These are phyloP conservation scores for Eudasyphora cyanicolor DNA, from an alignment of 2,888 invertebrate species.

Conservation along the genomic window DNA sequence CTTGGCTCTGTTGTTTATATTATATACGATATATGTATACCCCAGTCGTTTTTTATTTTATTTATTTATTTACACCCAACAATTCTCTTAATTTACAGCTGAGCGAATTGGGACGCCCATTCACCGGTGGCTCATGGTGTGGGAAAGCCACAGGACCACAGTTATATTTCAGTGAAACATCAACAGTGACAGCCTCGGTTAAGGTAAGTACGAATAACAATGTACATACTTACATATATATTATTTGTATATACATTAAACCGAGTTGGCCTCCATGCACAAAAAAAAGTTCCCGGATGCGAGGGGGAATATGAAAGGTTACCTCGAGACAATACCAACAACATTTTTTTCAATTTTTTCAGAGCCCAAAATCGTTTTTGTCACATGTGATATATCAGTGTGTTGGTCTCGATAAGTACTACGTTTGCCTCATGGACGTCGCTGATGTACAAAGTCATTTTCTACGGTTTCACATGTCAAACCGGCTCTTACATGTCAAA, in stretches of 20 bases:
- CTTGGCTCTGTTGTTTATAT: background rate
- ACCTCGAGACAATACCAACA: no score
- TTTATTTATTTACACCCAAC: slow-evolving; percentile 46
- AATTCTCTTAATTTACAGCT: slow-evolving; percentile 81
- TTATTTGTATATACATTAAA: background rate
- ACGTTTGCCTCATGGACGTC: no score
- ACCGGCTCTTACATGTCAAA: slow-evolving; percentile 27
- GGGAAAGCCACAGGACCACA: slow-evolving; percentile 90
- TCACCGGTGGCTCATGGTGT: slow-evolving; percentile 95
- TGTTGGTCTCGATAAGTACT: no score
- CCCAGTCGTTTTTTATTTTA: slow-evolving; percentile 11
- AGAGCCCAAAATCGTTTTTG: no score
- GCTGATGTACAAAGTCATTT: no score
- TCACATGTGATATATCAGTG: no score
- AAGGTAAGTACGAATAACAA: slow-evolving; percentile 81
- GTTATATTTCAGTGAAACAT: slow-evolving; percentile 93
- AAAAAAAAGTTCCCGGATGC: no score
- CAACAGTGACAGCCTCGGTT: slow-evolving; percentile 92
- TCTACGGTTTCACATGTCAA: no score
- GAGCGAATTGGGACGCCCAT: slow-evolving; percentile 91
- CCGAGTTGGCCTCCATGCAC: no score
- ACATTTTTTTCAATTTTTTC: no score
- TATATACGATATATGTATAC: background rate
- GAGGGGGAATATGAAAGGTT: no score
- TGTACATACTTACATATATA: background rate